Base-by-base conservation (phyloP, 2,888 invertebrate genomes). In the Oscheius sp. region DNA sequence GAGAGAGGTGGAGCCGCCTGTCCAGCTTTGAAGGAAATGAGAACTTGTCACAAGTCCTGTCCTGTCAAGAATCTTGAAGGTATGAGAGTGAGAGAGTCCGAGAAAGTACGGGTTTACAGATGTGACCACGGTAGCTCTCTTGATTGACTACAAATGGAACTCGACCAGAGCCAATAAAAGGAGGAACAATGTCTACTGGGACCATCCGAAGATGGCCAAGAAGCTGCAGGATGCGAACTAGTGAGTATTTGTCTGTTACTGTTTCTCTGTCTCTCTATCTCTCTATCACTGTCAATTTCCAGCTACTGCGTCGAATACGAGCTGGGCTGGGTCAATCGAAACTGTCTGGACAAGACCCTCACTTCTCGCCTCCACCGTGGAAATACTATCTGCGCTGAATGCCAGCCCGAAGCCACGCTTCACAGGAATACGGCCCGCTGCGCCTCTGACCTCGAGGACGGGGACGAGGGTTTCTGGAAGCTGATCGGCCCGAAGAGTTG, bases 391-490 rank as follows among this genome's bases (percentile, higher is more conserved):
- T 87, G 87, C 70, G 87, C 85, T 3, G 87, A 87, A 68, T 87
- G 87, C 55, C 87, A 87, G 65, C 87, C 87, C 42, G 84, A 87
- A 76, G 87, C 87, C 9, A 84, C 84, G 66, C 74, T 83, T 11
- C 87, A 87, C 65, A 74, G 87, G 33, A 81, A 83, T 29, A 78
- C 75, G 10, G 51, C 55, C 11, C 84, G 85, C 37, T 87, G 86
- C 70, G 84, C 86, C 5, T 85, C 84, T 10, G 87, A 87, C 74
- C 74, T 87, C 11, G 83, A 86, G 9, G 87, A 87, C 70, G 86
- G 85, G 37, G 84, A 87, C 59, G 79, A 81, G 51, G 87, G 87
- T 57, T 87, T 86, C 74, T 87, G 87, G 87, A 87, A 87, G 76
- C 70, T 87, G 60, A 84, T 87, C 59, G 87, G 87, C 1, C 87